Evolutionary conservation across 1,140 invertebrate species (phyloP).

Genomic region (Drosophila mojavensis): DNA sequence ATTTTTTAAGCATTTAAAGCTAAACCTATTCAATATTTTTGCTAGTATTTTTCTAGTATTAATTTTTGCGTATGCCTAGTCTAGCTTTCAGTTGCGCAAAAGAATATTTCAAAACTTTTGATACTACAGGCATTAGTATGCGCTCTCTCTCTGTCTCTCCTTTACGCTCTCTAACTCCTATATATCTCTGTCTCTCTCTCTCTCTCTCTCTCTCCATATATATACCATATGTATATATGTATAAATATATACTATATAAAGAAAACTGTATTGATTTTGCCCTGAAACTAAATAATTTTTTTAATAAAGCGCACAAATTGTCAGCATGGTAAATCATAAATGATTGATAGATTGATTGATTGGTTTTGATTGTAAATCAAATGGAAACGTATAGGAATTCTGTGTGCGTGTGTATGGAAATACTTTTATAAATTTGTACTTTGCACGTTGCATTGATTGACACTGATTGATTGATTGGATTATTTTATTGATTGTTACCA

Average conservation of each 20-base stretch:
- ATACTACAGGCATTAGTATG: background rate
- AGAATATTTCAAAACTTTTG: constrained; percentile 1
- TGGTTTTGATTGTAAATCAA: constrained; percentile 15
- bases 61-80: background rate
- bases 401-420: constrained; percentile 14
- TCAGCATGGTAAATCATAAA: constrained; percentile 58
- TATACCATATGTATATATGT: background rate
- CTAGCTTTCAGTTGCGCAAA: constrained; percentile 14
- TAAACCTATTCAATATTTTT: background rate
- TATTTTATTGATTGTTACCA: constrained; percentile 21
- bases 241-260: no score
- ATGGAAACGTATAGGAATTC: background rate
- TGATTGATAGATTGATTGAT: constrained; percentile 30
- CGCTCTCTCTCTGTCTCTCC: constrained; percentile 13
- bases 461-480: constrained; percentile 42
- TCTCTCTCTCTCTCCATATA: constrained; percentile 11
- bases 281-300: constrained; percentile 8
- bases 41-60: background rate
- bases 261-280: constrained; percentile 18
- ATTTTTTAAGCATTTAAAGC: background rate
- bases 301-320: constrained; percentile 35
- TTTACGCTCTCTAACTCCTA: constrained; percentile 4
- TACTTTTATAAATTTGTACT: constrained; percentile 11
- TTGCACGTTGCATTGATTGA: constrained; percentile 41
- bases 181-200: constrained; percentile 3